phyloP scores from a whole-genome alignment of 2,888 invertebrate species.

The Dusona sp. region DNA sequence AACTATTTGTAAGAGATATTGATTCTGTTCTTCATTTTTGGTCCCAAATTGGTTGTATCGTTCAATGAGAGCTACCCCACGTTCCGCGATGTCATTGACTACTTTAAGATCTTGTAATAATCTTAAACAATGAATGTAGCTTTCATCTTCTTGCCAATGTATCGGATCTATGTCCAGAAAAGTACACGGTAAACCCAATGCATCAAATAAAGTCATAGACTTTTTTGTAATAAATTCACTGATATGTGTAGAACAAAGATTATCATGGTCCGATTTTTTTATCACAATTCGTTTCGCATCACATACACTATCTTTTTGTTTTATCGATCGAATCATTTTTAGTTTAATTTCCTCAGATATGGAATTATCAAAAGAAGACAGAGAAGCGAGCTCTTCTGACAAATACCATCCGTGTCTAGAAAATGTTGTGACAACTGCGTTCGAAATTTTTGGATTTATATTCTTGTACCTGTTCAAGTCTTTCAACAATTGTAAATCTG shows the following conservation, averaged over 20 bases:
- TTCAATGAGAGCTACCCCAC: slow-evolving; percentile 26
- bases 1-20: not conserved
- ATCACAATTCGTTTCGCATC: slow-evolving; percentile 41
- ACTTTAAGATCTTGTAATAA: slow-evolving; percentile 36
- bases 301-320: slow-evolving; percentile 29
- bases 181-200: slow-evolving; percentile 34
- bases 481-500: slow-evolving; percentile 51
- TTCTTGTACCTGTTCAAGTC: slow-evolving; percentile 24
- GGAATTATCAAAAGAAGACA: slow-evolving; percentile 43
- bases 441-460: slow-evolving; percentile 5
- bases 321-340: slow-evolving; percentile 48
- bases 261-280: slow-evolving; percentile 4
- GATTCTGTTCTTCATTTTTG: slow-evolving; percentile 6
- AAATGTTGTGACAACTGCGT: slow-evolving; percentile 27
- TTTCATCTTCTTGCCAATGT: too few relatives aligned
- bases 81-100: slow-evolving; percentile 40
- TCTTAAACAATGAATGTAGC: not conserved
- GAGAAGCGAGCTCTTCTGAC: slow-evolving; percentile 28
- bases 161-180: slow-evolving; percentile 2
- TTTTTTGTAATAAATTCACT: slow-evolving; percentile 24
- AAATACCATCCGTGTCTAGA: slow-evolving; percentile 34
- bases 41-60: slow-evolving; percentile 27
- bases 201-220: slow-evolving; percentile 8
- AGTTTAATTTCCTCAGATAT: too few relatives aligned
- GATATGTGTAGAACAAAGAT: slow-evolving; percentile 12